Evolutionary conservation across 1,140 invertebrate species (phyloP).

Genomic region (Episyrphus balteatus): DNA sequence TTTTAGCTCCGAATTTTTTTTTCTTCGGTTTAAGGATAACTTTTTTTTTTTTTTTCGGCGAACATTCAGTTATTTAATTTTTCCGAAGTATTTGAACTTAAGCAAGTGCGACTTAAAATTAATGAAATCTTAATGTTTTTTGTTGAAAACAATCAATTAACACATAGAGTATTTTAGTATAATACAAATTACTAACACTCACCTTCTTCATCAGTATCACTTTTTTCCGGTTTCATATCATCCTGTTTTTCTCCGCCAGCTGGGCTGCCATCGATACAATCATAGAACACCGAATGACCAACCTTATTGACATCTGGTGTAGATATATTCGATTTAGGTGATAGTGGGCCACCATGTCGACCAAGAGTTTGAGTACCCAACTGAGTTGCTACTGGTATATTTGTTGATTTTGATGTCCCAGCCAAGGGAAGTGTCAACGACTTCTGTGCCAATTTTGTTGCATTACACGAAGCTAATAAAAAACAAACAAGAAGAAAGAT

Average conservation of each 20-base stretch:
- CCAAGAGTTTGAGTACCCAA: background rate
- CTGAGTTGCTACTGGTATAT: background rate
- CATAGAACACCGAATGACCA: conserved; percentile 40
- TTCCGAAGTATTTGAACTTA: too few species aligned
- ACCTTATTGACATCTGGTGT: conserved; percentile 30
- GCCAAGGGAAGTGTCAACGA: conserved; percentile 28
- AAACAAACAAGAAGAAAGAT: background rate
- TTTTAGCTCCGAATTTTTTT: too few species aligned
- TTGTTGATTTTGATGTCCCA: conserved; percentile 4
- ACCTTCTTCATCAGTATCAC: conserved; percentile 58
- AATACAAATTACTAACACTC: conserved; percentile 12
- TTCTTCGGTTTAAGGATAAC: too few species aligned
- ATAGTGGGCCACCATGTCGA: conserved; percentile 5
- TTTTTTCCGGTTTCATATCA: conserved; percentile 56
- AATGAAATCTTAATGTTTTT: too few species aligned
- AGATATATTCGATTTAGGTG: conserved; percentile 27
- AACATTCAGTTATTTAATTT: too few species aligned
- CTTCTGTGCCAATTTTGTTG: conserved; percentile 14
- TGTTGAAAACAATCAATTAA: too few species aligned
- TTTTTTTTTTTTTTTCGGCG: too few species aligned
- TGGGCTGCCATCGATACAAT: conserved; percentile 40
- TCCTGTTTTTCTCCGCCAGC: conserved; percentile 58
- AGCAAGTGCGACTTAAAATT: too few species aligned
- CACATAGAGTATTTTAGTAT: background rate
- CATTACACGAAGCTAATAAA: background rate